These are phyloP conservation scores for Macrostomum lignano DNA, from an alignment of 1,140 invertebrate genomes.

Conservation along the genomic window DNA sequence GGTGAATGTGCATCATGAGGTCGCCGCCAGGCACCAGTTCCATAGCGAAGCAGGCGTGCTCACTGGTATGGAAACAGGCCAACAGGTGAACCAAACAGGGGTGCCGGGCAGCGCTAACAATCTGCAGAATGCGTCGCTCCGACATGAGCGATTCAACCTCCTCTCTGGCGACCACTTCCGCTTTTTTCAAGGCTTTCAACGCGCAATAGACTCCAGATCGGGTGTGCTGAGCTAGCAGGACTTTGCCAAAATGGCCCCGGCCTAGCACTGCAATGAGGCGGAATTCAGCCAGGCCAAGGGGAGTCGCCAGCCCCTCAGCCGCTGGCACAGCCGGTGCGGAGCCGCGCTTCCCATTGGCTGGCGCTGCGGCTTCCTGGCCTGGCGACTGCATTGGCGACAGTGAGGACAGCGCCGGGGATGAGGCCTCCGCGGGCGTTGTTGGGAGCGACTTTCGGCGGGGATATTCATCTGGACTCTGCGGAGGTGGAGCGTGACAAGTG, in stretches of 20 bases:
- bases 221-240: slow-evolving; percentile 76
- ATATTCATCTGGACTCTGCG: no score
- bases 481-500: no score
- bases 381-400: no score
- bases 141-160: slow-evolving; percentile 90
- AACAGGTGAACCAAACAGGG: slow-evolving; percentile 95
- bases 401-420: no score
- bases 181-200: slow-evolving; percentile 88
- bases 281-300: no score
- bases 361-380: no score
- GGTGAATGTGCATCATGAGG: slow-evolving; percentile 99
- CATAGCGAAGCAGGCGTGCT: slow-evolving; percentile 98
- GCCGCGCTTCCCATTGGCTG: no score
- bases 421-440: no score
- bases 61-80: slow-evolving; percentile 89
- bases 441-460: no score
- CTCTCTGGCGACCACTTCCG: slow-evolving; percentile 85
- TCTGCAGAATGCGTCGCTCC: slow-evolving; percentile 93
- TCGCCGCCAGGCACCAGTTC: slow-evolving; percentile 96
- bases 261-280: no score
- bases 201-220: slow-evolving; percentile 75
- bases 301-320: no score
- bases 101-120: slow-evolving; percentile 62
- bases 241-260: slow-evolving; percentile 92
- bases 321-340: no score